Percentiles rank a stretch among this genome's conserved stretches.
phyloP scores from a whole-genome alignment of 2,113 vertebrate genomes.

The Fregata magnificens region DNA sequence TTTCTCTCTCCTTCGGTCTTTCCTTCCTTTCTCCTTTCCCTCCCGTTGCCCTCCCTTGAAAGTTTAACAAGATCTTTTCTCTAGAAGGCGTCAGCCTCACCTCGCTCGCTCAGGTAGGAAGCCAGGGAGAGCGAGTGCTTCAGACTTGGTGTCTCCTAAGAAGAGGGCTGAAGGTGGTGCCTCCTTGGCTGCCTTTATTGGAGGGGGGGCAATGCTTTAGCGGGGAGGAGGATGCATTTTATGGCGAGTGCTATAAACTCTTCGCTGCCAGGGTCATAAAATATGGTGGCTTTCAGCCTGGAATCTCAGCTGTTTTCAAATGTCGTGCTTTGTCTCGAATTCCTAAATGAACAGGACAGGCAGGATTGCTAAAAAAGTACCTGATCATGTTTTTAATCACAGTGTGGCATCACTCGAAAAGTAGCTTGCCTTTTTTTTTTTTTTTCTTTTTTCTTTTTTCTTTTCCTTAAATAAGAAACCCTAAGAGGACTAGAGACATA shows the following conservation, averaged over 20 bases:
- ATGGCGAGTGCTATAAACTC: conserved; percentile 52
- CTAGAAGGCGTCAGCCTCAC: neutral
- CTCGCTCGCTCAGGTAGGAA: conserved; percentile 46
- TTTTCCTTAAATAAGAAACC: neutral
- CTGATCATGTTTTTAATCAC: conserved; percentile 13
- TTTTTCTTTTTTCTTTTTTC: fast-evolving
- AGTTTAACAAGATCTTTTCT: conserved; percentile 18
- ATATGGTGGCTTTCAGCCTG: neutral
- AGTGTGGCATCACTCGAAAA: neutral
- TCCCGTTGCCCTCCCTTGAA: conserved; percentile 14
- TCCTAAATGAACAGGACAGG: neutral
- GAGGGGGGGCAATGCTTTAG: neutral
- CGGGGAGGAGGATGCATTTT: conserved; percentile 60
- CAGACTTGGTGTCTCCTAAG: neutral
- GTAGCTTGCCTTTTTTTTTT: neutral
- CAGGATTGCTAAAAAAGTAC: neutral
- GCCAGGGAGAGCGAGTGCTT: neutral
- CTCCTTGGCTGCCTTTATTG: neutral
- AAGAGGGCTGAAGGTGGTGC: conserved; percentile 4
- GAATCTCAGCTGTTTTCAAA: conserved; percentile 28
- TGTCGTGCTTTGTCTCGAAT: conserved; percentile 11
- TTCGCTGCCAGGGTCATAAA: conserved; percentile 50
- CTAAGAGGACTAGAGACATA: neutral
- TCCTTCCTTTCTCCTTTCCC: neutral
- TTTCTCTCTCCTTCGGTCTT: conserved; percentile 38